These are phyloP conservation scores for Spodoptera exigua DNA, from an alignment of 2,888 invertebrate species.

Conservation along the genomic window DNA sequence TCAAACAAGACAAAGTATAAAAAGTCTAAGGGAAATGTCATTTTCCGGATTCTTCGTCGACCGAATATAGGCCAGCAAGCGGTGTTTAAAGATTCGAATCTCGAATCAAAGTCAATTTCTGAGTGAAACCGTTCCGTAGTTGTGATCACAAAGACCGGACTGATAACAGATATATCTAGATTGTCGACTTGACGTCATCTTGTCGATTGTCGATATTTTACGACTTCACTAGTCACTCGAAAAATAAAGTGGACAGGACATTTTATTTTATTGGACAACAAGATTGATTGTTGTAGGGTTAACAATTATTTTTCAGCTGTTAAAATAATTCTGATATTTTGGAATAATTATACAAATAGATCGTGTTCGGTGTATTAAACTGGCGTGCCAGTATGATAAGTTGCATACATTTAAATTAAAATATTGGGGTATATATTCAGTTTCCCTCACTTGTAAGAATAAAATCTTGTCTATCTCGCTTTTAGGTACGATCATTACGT, in stretches of 20 bases:
- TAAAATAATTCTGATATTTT: too few species aligned
- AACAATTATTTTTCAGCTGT: too few species aligned
- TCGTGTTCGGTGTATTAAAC: too few species aligned
- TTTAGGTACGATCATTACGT: too few species aligned
- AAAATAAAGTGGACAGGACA: neutral
- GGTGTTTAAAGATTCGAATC: slow-evolving; percentile 15
- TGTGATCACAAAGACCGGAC: slow-evolving; percentile 33
- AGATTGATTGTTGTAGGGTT: too few species aligned
- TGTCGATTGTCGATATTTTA: slow-evolving; percentile 32
- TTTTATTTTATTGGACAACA: too few species aligned
- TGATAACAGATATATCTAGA: slow-evolving; percentile 33
- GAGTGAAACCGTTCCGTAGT: slow-evolving; percentile 15
- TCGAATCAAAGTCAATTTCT: slow-evolving; percentile 39
- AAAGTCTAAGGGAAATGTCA: slow-evolving; percentile 9
- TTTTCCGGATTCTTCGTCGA: slow-evolving; percentile 18
- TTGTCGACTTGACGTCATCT: neutral
- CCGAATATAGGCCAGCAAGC: slow-evolving; percentile 18
- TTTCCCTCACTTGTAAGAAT: too few species aligned
- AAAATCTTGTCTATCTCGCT: too few species aligned
- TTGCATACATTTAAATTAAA: too few species aligned
- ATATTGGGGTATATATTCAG: too few species aligned
- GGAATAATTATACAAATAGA: too few species aligned
- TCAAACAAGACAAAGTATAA: slow-evolving; percentile 10
- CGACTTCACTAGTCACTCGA: slow-evolving; percentile 4
- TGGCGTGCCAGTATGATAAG: too few species aligned